phyloP scores from a whole-genome alignment of 2,888 invertebrate genomes.

The Deroplatys truncata region DNA sequence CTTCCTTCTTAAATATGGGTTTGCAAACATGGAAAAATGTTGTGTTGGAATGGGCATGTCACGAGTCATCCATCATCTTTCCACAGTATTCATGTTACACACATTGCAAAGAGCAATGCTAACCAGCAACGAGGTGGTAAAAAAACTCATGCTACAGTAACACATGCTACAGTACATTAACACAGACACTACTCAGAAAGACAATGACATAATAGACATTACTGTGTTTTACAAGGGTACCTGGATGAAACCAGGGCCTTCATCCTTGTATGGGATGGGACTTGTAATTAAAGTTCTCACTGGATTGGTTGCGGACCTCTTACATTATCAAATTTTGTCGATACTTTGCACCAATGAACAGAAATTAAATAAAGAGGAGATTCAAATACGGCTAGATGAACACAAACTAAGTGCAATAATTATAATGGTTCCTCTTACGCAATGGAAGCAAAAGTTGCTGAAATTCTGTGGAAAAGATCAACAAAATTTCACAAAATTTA shows the following conservation, averaged over 20 bases:
- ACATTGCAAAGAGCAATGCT: too few relatives aligned
- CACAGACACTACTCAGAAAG: neutral
- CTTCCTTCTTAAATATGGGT: too few relatives aligned
- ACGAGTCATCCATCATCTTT: too few relatives aligned
- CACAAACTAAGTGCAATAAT: slow-evolving; percentile 10
- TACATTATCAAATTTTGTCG: slow-evolving; percentile 19
- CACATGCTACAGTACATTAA: neutral
- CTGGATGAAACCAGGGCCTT: slow-evolving; percentile 21
- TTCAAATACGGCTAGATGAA: slow-evolving; percentile 4
- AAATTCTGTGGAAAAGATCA: slow-evolving; percentile 18
- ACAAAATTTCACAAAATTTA: neutral
- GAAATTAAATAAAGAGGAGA: neutral
- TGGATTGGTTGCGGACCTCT: too few relatives aligned
- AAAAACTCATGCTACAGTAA: neutral
- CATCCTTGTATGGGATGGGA: slow-evolving; percentile 19
- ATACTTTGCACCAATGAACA: neutral
- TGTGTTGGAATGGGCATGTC: too few relatives aligned
- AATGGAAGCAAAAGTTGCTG: slow-evolving; percentile 21
- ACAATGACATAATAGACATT: slow-evolving; percentile 16
- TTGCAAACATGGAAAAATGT: too few relatives aligned
- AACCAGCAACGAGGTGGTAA: neutral
- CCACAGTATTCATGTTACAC: too few relatives aligned
- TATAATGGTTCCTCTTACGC: slow-evolving; percentile 12
- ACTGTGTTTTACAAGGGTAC: slow-evolving; percentile 23
- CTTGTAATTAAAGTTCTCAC: slow-evolving; percentile 21